Percentiles rank a stretch among this genome's conserved stretches.
These are phyloP conservation scores for Phacellophora camtschatica DNA, from an alignment of 30 jellyfish, hydroid and myxozoan genomes.

Conservation along the genomic window DNA sequence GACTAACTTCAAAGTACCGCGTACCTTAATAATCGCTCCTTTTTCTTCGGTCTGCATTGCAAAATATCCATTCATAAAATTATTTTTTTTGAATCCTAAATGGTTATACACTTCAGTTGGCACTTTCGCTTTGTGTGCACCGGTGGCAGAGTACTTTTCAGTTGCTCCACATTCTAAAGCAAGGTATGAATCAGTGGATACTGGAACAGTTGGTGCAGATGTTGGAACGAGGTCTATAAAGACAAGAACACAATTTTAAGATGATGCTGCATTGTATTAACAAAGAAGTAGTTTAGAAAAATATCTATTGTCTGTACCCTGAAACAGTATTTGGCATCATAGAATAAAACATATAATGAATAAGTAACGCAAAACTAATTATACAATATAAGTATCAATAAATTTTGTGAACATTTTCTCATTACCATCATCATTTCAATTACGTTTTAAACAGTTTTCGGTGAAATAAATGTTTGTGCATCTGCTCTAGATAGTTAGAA, in stretches of 20 bases:
- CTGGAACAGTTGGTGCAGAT: slow-evolving; percentile 74
- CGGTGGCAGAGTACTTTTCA: slow-evolving; percentile 61
- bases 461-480: too few relatives aligned
- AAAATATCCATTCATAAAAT: slow-evolving; percentile 86
- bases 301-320: too few relatives aligned
- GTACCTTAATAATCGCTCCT: slow-evolving; percentile 78
- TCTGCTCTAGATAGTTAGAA: too few relatives aligned
- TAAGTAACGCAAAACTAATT: too few relatives aligned
- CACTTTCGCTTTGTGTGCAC: slow-evolving; percentile 39
- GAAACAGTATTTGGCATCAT: too few relatives aligned
- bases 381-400: too few relatives aligned
- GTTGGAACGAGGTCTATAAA: slow-evolving; percentile 72
- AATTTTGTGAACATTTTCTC: too few relatives aligned
- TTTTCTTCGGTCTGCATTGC: slow-evolving; percentile 80
- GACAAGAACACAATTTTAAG: background rate
- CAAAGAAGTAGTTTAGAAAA: too few relatives aligned
- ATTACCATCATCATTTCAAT: too few relatives aligned
- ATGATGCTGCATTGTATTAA: background rate
- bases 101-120: slow-evolving; percentile 81
- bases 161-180: slow-evolving; percentile 96
- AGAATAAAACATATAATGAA: too few relatives aligned
- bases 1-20: background rate
- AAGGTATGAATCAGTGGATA: slow-evolving; percentile 72
- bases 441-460: too few relatives aligned
- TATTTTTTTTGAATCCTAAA: slow-evolving; percentile 46